Evolutionary conservation across 1,140 invertebrate genomes (phyloP).

Genomic region (Trachymyrmex septentrionalis): DNA sequence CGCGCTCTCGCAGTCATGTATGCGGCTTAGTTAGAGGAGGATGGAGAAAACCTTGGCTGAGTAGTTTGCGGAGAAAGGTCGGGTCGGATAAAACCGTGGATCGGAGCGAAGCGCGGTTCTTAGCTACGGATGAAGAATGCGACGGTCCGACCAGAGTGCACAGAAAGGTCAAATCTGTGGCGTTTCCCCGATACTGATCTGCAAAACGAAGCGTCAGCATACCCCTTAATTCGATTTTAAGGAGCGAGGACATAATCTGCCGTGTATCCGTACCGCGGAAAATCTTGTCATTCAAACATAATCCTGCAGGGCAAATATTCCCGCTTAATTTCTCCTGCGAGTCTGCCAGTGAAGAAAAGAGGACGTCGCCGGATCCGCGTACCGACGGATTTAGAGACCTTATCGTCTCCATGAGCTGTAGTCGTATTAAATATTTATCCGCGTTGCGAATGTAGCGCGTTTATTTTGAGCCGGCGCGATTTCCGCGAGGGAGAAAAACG

Average conservation of each 20-base stretch:
- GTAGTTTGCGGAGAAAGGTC: slow-evolving; percentile 10
- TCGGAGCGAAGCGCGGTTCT: slow-evolving; percentile 13
- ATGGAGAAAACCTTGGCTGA: slow-evolving; percentile 12
- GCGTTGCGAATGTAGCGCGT: slow-evolving; percentile 4
- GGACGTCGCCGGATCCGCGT: neutral
- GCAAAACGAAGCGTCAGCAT: slow-evolving; percentile 47
- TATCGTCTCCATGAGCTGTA: neutral
- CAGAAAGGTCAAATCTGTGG: slow-evolving; percentile 30
- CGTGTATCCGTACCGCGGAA: slow-evolving; percentile 7
- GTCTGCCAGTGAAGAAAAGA: neutral
- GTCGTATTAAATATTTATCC: slow-evolving; percentile 58
- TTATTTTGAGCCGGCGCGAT: slow-evolving; percentile 33
- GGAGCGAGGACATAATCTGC: slow-evolving; percentile 26
- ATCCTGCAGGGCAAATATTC: slow-evolving; percentile 45
- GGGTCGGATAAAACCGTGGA: slow-evolving; percentile 30
- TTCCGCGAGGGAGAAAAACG: slow-evolving; percentile 34
- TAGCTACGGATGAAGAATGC: slow-evolving; percentile 31
- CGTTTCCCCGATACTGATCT: neutral
- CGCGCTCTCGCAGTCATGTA: slow-evolving; percentile 38
- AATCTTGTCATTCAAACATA: slow-evolving; percentile 36
- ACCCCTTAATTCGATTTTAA: slow-evolving; percentile 14
- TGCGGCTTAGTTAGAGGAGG: slow-evolving; percentile 21
- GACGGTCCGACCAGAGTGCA: neutral
- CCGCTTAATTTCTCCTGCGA: slow-evolving; percentile 38
- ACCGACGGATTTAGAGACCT: neutral